Base-by-base conservation (phyloP, 2,113 vertebrate genomes). In the Ailurus styani region DNA sequence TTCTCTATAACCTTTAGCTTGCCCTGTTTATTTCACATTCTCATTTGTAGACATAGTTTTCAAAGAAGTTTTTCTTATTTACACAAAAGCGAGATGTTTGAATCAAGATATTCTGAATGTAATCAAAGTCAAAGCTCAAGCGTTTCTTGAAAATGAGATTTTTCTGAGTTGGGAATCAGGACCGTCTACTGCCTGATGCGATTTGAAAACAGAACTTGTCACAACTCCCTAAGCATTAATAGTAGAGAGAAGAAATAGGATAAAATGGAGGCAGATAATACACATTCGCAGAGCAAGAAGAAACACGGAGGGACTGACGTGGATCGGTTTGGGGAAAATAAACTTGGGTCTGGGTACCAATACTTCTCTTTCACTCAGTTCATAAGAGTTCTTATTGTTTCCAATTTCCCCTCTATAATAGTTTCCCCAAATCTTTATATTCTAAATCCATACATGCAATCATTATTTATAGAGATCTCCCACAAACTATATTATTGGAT, bases 121-220 rank as follows among this genome's bases (percentile, higher is more conserved):
- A 77, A 90, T 97, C 87, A 95, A 93, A 96, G 66, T 94, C 70
- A 95, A 90, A 68, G 68, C 25, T 93, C 87, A 93, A 90, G 64
- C n/a, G 40, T 89, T 93, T 75, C 66, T 95, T 85, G 87, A 97
- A 95, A 97, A 97, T 98, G 84, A 97, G 87, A 97, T 97, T 96
- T 96, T 94, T 98, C 90, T 90, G 84, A 94, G 34, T 88, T 96
- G 94, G 70, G 52, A 94, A 87, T 96, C 79, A 93, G 92, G 91
- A n/a, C 23, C 31, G 42, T 82, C 21, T 95, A 87, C 94, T 95
- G 37, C 66, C 40, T 94, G 92, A 77, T 97, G 40, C 21, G 70
- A 72, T 96, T 34, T 91, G 95, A 97, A 87, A 82, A 83, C 27
- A 96, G 88, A 82, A 42, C 47, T 95, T 96, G 40, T 88, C 85